phyloP scores from a whole-genome alignment of 2,113 vertebrate species.

The Rattus rattus region DNA sequence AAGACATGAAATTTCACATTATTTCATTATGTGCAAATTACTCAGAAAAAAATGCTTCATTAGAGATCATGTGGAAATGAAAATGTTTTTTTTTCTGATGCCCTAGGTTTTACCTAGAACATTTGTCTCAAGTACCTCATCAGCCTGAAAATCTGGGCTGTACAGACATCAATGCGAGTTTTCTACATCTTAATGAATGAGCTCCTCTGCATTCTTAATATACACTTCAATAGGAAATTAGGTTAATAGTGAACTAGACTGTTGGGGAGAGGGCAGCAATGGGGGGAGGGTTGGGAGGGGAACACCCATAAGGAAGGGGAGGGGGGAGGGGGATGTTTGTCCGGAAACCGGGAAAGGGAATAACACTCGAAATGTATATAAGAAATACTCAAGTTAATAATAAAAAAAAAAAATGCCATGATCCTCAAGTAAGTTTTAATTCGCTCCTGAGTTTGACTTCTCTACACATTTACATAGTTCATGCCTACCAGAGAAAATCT shows the following conservation, averaged over 20 bases:
- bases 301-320: no score
- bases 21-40: not conserved
- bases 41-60: not conserved
- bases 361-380: no score
- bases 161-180: not conserved
- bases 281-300: no score
- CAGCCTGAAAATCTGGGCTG: not conserved
- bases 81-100: not conserved
- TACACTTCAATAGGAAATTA: not conserved
- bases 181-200: not conserved
- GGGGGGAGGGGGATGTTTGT: no score
- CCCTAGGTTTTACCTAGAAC: not conserved
- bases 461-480: not conserved
- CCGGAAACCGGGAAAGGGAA: no score
- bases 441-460: not conserved
- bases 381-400: no score
- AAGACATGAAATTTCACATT: not conserved
- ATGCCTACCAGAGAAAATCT: not conserved
- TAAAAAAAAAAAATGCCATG: not conserved
- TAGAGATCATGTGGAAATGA: not conserved
- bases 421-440: conserved; percentile 44
- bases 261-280: no score
- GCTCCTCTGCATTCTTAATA: not conserved
- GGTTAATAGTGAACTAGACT: no score
- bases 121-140: not conserved